Base-by-base conservation (phyloP, 2,888 invertebrate genomes). In the Psylliodes chrysocephalus region DNA sequence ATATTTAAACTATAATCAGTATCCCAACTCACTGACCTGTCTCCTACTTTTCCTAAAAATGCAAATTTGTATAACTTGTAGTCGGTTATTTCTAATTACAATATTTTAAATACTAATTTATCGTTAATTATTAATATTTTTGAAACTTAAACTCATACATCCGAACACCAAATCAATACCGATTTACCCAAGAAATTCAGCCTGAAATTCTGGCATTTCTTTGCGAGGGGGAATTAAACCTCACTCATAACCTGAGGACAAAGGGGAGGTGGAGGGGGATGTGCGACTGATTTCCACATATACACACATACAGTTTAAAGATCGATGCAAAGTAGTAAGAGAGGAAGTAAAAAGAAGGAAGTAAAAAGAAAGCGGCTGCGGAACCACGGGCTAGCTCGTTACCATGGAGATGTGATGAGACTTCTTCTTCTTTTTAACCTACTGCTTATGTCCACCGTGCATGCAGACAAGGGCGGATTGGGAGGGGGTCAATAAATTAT, bases 381-480 rank as follows among this genome's bases (percentile, higher is more conserved):
- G 74, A 75, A 81, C 81, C 80, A 80, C 81, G 81, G 82, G 82
- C 81, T 79, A 82, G 82, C 82, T 82, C 82, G 82, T 82, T 82
- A 82, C 83, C 82, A 82, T 82, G 83, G 83, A 79, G 82, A 82
- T 83, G 82, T 82, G 83, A 81, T 81, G 81, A 82, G 82, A 81
- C 79, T 80, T 80, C 82, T 82, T 82, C 81, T 82, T 82, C 82
- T 82, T 82, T 82, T 82, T 82, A 82, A 82, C 82, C 82, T 81
- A 77, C 80, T 81, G 77, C 79, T 79, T 78, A 77, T 79, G 80
- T 79, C 81, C 81, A 79, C 81, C 81, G 80, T 75, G 73, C 71
- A 67, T 70, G 74, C 69, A 66, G 67, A 59, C 66, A 64, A 69
- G 60, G 70, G 59, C 63, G 68, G 67, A 64, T 68, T 65, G 65